Evolutionary conservation across 1,140 invertebrate genomes (phyloP).

Genomic region (Archivesica marissinica): DNA sequence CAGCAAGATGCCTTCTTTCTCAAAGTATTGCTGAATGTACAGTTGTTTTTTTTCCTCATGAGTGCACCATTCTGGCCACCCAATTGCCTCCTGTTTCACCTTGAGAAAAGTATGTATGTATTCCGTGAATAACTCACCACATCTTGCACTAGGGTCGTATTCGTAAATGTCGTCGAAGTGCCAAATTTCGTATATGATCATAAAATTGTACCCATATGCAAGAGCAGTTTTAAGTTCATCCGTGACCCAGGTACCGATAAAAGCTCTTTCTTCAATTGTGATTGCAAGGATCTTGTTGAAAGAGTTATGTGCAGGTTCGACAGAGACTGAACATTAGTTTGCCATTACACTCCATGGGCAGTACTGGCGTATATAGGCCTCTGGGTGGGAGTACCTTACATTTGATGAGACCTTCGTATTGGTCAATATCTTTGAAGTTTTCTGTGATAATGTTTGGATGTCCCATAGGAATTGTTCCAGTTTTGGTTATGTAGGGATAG

Average conservation of each 20-base stretch:
- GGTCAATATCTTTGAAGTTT: background rate
- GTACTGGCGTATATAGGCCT: background rate
- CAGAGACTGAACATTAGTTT: constrained; percentile 24
- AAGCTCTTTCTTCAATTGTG: background rate
- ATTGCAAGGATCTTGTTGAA: background rate
- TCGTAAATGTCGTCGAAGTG: background rate
- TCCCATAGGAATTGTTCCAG: background rate
- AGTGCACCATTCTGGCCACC: constrained; percentile 54
- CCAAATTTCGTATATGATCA: background rate
- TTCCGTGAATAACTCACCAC: constrained; percentile 35
- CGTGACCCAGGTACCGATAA: background rate
- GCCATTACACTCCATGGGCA: background rate
- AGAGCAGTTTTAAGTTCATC: constrained; percentile 32
- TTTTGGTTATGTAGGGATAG: background rate
- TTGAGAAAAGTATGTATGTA: too few relatives aligned
- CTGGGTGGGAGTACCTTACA: background rate
- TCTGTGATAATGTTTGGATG: background rate
- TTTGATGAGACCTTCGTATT: background rate
- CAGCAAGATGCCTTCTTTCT: constrained; percentile 78
- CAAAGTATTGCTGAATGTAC: constrained; percentile 71
- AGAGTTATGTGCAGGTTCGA: background rate
- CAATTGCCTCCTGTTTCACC: constrained; percentile 65
- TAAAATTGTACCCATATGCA: background rate
- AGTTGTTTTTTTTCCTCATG: constrained; percentile 36
- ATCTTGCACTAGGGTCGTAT: background rate